Conservation (phyloP, 2,113 vertebrate genomes). For the Acanthisitta chloris region DNA sequence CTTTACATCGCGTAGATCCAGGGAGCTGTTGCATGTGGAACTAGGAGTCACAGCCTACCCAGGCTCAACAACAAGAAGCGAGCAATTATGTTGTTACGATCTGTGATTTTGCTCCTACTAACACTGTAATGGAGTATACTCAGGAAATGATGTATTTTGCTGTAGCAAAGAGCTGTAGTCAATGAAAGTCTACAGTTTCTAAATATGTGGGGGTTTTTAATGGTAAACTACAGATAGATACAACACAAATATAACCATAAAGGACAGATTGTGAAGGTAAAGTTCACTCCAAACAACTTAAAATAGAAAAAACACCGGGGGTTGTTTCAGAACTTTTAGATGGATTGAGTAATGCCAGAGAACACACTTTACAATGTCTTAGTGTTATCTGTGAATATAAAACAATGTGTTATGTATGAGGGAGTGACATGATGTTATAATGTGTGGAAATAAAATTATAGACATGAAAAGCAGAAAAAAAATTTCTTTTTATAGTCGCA, state of each 20-base stretch:
- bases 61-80: background rate
- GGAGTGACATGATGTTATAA: background rate
- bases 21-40: background rate
- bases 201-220: background rate
- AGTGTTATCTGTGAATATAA: background rate
- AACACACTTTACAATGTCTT: background rate
- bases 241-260: background rate
- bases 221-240: background rate
- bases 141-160: background rate
- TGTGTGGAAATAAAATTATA: background rate
- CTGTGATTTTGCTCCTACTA: background rate
- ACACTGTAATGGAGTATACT: background rate
- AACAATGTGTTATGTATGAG: background rate
- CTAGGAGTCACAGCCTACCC: background rate
- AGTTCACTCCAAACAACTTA: background rate
- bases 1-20: background rate
- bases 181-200: background rate
- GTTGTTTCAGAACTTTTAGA: background rate
- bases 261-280: background rate
- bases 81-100: background rate
- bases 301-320: rapidly evolving
- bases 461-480: background rate
- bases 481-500: background rate
- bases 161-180: background rate
- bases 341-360: background rate